Evolutionary conservation across 2,113 vertebrate species (phyloP), one percentile per base, ranked within the genome.

Genomic region (Megaleporinus macrocephalus): DNA sequence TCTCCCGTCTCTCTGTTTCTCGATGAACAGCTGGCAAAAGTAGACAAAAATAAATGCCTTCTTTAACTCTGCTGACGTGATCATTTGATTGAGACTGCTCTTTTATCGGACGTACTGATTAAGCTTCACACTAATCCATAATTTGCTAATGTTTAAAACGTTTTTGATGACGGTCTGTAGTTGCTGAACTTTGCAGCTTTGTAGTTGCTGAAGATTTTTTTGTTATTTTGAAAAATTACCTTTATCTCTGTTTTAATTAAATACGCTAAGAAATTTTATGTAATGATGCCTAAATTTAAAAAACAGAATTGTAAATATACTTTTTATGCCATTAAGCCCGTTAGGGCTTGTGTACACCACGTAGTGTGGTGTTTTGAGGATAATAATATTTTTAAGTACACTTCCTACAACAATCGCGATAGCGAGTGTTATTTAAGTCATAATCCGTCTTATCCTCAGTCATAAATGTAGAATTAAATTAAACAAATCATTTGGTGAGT

Each of bases 1-100:
- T 63, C 47, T 70, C n/a, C 79, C 63, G 49, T 69, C 59, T 69
- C 44, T 69, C 30, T 79, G 44, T 79, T 51, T 86, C 66, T 86
- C 78, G 61, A 76, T 84, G 78, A 85, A 81, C 76, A 73, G 84
- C 83, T 84, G 83, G 59, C 62, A 84, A 29, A 66, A 76, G 79
- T 65, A 84, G 74, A 79, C 80, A 70, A 59, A 83, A 74, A 74
- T 68, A 57, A 78, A 81, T 83, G 70, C 80, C 44, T 76, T 76
- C 83, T 83, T 76, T 78, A 85, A 59, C 74, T 86, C 77, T 87
- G 79, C 83, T 85, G 82, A 85, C 77, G 77, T 85, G 57, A 88
- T 85, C 82, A 74, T 78, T 86, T 72, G 75, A 80, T 73, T 81
- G 61, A 74, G 68, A 77, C 51, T 80, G 26, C 65, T 36, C 55